phyloP scores from a whole-genome alignment of 1,140 invertebrate genomes.

The Oreohelix idahoensis region DNA sequence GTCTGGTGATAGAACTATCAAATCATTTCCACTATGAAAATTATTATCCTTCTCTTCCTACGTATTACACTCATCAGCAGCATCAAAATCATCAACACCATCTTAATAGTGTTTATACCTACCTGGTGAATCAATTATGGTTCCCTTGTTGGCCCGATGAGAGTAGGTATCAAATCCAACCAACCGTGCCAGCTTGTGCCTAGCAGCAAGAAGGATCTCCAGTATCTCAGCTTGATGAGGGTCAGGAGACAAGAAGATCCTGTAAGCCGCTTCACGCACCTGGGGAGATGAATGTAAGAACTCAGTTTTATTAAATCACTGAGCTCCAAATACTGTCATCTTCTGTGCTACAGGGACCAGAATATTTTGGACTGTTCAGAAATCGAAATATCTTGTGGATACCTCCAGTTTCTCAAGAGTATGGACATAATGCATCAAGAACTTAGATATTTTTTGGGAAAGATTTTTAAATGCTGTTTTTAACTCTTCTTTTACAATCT shows the following conservation, averaged over 20 bases:
- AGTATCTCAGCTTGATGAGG: constrained; percentile 84
- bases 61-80: neutral
- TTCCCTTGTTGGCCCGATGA: constrained; percentile 89
- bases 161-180: constrained; percentile 92
- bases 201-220: constrained; percentile 80
- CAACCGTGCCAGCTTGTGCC: constrained; percentile 84
- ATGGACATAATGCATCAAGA: too few relatives aligned
- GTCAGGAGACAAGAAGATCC: constrained; percentile 87
- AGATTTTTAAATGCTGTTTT: too few relatives aligned
- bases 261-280: constrained; percentile 91
- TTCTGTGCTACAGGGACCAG: too few relatives aligned
- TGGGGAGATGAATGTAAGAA: constrained; percentile 34
- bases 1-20: neutral
- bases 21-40: neutral
- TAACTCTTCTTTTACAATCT: too few relatives aligned
- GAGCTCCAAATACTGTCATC: too few relatives aligned
- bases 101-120: neutral
- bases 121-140: constrained; percentile 85
- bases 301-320: neutral
- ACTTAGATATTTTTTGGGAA: too few relatives aligned
- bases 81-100: neutral
- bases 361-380: too few relatives aligned
- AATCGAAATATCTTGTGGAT: too few relatives aligned
- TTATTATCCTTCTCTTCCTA: neutral
- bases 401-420: too few relatives aligned